Evolutionary conservation across 2,113 vertebrate species (phyloP), one percentile per base, ranked within the genome.

Genomic region (Sigmodon hispidus): DNA sequence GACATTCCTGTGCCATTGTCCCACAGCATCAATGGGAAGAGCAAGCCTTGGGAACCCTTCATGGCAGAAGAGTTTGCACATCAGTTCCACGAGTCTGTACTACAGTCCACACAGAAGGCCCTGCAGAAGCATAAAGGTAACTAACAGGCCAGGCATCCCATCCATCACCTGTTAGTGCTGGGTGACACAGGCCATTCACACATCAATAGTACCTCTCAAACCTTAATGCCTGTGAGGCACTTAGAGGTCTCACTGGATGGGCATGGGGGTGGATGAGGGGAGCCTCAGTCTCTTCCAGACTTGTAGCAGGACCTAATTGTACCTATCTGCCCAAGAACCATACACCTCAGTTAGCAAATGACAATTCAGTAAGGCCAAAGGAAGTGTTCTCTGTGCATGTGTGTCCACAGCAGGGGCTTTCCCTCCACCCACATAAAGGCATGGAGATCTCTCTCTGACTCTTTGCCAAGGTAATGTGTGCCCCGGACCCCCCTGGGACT

Each of bases 61-160:
- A 98, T 99, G 6, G 99, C 99, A 0, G 99, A 99, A 96, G 99
- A 99, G 96, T 99, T 99, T 5, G 99, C 99, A n/a, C 99, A 99
- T 92, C 99, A 99, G 98, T 99, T 99, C 98, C 99, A 99, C 0
- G 99, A 99, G 97, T 99, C 99, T 0, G 99, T 99, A 96, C 98
- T 99, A 96, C 99, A 99, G 99, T 99, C 99, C 95, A 99, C 99
- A 0, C 99, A 99, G 98, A 99, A 99, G 97, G 99, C 99, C 3
- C 97, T 99, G 98, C 99, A 99, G 98, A 99, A 99, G 98, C 99
- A 99, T 97, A 99, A 99, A 99, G 99, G 99, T 99, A 97, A 90
- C 0, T 99, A 97, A 90, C 0, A 10, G 43, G 50, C 76, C 0
- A 3, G 73, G 3, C 0, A 1, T 0, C 48, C 11, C 1, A n/a